Evolutionary conservation across 2,113 vertebrate genomes (phyloP).

Genomic region (Oncorhynchus tshawytscha): DNA sequence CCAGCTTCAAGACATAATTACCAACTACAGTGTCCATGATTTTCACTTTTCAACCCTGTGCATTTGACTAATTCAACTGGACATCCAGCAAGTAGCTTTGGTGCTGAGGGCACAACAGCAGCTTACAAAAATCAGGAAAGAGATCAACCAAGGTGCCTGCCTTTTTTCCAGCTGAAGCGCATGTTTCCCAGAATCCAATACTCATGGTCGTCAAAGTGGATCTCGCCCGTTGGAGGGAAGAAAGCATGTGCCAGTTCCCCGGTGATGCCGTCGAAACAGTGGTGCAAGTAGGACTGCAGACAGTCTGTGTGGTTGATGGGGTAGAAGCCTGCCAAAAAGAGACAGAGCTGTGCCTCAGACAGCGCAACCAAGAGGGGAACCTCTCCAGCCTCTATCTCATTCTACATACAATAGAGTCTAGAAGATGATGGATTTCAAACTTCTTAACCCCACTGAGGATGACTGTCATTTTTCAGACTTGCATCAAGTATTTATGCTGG

Average conservation of each 20-base stretch:
- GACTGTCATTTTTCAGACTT: slow-evolving; percentile 39
- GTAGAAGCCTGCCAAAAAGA: slow-evolving; percentile 85
- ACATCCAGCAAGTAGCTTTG: background rate
- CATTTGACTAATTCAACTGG: too few relatives aligned
- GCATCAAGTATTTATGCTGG: slow-evolving; percentile 35
- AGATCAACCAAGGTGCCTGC: slow-evolving; percentile 43
- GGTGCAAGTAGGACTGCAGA: slow-evolving; percentile 85
- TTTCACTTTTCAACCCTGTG: too few relatives aligned
- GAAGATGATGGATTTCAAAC: slow-evolving; percentile 12
- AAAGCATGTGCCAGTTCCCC: slow-evolving; percentile 95
- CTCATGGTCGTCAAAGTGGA: slow-evolving; percentile 95
- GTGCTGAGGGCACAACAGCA: too few relatives aligned
- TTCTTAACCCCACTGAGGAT: slow-evolving; percentile 21
- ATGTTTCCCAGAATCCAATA: slow-evolving; percentile 96
- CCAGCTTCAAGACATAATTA: too few relatives aligned
- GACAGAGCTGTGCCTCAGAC: slow-evolving; percentile 21
- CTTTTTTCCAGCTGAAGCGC: slow-evolving; percentile 97
- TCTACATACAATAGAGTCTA: slow-evolving; percentile 34
- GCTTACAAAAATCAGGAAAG: too few relatives aligned
- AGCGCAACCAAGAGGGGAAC: slow-evolving; percentile 32
- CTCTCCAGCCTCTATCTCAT: slow-evolving; percentile 34
- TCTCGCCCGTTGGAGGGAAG: slow-evolving; percentile 91
- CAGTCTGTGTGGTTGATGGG: slow-evolving; percentile 94
- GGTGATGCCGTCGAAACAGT: slow-evolving; percentile 95
- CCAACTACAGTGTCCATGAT: too few relatives aligned